phyloP scores from a whole-genome alignment of 2,797 vertebrate genomes.

The Etheostoma nigrum region DNA sequence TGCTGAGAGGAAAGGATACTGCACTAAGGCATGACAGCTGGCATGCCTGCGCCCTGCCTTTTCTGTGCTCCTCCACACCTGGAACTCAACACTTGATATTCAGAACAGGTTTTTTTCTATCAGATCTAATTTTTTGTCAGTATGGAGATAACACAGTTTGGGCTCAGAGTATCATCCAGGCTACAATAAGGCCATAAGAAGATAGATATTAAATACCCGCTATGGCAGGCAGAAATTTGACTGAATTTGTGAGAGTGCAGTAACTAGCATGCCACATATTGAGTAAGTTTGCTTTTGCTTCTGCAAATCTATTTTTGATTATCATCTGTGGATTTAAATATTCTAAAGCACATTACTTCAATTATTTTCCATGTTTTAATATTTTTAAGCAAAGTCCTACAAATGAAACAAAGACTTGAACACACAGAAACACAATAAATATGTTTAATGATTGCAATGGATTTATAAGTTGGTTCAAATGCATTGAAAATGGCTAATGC shows the following conservation, averaged over 20 bases:
- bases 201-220: neutral
- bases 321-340: neutral
- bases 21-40: neutral
- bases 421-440: neutral
- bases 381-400: neutral
- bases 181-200: constrained; percentile 22
- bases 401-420: neutral
- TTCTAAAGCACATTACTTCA: neutral
- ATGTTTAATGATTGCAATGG: neutral
- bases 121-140: neutral
- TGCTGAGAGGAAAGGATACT: constrained; percentile 11
- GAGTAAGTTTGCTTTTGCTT: constrained; percentile 1
- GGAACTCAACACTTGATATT: neutral
- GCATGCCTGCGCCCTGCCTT: neutral
- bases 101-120: neutral
- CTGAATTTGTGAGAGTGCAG: neutral
- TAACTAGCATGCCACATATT: neutral
- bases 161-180: neutral
- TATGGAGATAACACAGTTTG: neutral
- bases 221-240: neutral
- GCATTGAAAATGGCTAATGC: neutral
- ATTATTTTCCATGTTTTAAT: neutral
- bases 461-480: neutral
- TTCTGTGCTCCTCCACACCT: neutral
- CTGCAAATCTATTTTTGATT: neutral